phyloP scores from a whole-genome alignment of 2,797 vertebrate species.

The Crypturellus tataupa region DNA sequence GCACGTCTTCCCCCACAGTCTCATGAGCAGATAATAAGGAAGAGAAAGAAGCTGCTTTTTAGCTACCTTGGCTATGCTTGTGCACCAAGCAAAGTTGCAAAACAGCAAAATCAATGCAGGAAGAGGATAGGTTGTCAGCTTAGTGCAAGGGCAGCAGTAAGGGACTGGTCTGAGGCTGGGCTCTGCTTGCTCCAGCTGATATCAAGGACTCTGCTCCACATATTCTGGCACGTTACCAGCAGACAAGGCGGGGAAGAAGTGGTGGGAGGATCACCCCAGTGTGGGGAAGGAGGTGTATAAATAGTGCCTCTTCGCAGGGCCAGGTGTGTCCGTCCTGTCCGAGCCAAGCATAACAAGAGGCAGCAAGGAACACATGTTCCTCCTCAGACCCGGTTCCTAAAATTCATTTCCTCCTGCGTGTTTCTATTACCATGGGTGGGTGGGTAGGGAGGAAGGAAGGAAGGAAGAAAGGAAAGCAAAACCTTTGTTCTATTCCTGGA shows the following conservation, averaged over 20 bases:
- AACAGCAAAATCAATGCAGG: rapidly evolving
- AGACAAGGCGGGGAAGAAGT: neutral
- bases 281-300: conserved; percentile 50
- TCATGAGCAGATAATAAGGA: neutral
- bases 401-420: conserved; percentile 32
- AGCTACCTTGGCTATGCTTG: neutral
- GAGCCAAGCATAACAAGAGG: conserved; percentile 63
- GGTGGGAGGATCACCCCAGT: neutral
- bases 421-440: conserved; percentile 5
- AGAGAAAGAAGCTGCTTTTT: neutral
- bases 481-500: conserved; percentile 18
- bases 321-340: neutral
- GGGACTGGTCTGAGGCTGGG: neutral
- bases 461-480: conserved; percentile 60
- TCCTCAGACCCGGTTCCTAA: conserved; percentile 39
- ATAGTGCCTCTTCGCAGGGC: conserved; percentile 31
- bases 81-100: neutral
- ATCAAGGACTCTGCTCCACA: neutral
- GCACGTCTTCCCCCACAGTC: neutral
- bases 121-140: neutral
- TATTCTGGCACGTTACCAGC: neutral
- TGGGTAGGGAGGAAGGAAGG: neutral
- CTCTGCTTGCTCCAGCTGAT: rapidly evolving
- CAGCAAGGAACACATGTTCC: neutral
- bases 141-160: neutral